Evolutionary conservation across 2,888 invertebrate species (phyloP).

Genomic region (Tetrapedia diversipes): DNA sequence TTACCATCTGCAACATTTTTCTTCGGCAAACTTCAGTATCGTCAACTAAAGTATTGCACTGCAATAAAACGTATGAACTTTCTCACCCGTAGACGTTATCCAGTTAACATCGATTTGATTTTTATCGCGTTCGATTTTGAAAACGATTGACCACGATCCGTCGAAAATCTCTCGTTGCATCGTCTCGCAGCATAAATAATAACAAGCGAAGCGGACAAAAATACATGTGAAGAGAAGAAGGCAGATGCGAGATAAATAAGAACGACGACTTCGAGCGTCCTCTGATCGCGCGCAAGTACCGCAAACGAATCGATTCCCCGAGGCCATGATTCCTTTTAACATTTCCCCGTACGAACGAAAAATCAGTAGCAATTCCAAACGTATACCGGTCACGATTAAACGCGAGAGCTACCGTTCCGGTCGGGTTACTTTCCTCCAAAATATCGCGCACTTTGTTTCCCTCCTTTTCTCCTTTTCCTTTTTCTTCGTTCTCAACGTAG

Average conservation of each 20-base stretch:
- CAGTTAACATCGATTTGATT: too few species aligned
- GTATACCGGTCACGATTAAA: conserved; percentile 62
- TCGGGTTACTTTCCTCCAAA: conserved; percentile 25
- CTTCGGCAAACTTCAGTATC: too few species aligned
- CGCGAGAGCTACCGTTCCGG: conserved; percentile 26
- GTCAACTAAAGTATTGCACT: too few species aligned
- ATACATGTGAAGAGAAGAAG: neutral
- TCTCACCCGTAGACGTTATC: too few species aligned
- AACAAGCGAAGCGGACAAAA: neutral
- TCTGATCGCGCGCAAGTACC: conserved; percentile 26
- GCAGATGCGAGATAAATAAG: conserved; percentile 17
- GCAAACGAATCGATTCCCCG: conserved; percentile 24
- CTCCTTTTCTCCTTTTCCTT: neutral
- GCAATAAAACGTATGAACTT: too few species aligned
- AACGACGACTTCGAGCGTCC: conserved; percentile 4
- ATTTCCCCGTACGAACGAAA: conserved; percentile 25
- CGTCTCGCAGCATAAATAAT: too few species aligned
- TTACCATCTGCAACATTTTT: neutral
- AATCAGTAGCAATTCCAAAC: conserved; percentile 50
- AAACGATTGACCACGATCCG: too few species aligned
- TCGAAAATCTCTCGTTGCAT: too few species aligned
- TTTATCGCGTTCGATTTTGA: too few species aligned
- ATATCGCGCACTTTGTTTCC: conserved; percentile 35
- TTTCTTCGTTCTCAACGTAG: neutral
- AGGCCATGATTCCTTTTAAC: conserved; percentile 22